Base-by-base conservation (phyloP, 2,113 vertebrate species). In the Forbesichthys agassizii region DNA sequence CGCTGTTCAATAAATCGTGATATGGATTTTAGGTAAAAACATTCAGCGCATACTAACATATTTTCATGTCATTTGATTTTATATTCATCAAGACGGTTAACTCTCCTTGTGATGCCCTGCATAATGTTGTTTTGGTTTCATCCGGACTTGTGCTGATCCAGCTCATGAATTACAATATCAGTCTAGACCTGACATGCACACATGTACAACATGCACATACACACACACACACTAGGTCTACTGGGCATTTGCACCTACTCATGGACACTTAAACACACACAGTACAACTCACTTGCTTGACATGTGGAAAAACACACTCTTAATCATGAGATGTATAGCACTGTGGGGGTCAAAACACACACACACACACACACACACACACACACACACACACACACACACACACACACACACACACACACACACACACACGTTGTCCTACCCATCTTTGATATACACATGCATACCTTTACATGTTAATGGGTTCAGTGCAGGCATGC, bases 1-100 rank as follows among this genome's bases (percentile, higher is more conserved):
- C 20, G 1, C 20, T 20, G 20, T 20, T 20, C 1, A 20, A 20
- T 20, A 1, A 27, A 27, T 27, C 2, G 27, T 27, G 27, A 27
- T 27, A 2, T 27, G 2, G 27, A 27, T 27, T 27, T 27, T 27
- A 27, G 2, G 27, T 27, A 27, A 3, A 27, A 27, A 27, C 27
- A 27, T 27, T 27, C 27, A 27, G 27, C 27, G 2, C 51, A 53
- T 14, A 3, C 1, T 61, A 16, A 74, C 53, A 13, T 47, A 33
- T 12, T 11, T 33, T 74, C 36, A 42, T 6, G 36, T 8, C 36
- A 42, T 42, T 8, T 8, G 27, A 57, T 77, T 69, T 59, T 33
- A 70, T 64, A 69, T 75, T 67, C 33, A 66, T 74, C 48, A 54
- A 48, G 51, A 58, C 52, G 10, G 70, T 73, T 63, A 58, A 16